These are phyloP conservation scores for Cantharis lateralis DNA, from an alignment of 2,888 invertebrate species.

Conservation along the genomic window DNA sequence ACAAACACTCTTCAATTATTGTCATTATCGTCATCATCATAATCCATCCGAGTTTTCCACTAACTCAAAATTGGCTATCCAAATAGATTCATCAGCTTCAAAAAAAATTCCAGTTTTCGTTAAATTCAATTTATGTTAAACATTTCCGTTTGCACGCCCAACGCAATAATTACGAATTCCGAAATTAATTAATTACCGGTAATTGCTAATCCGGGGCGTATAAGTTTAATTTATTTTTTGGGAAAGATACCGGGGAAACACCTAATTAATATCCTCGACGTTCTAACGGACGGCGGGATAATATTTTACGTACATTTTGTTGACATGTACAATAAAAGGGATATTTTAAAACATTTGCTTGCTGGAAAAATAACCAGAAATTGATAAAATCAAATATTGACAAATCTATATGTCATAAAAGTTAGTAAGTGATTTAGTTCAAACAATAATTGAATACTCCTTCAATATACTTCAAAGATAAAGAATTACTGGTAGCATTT, in stretches of 20 bases:
- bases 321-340: neutral
- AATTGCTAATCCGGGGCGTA: neutral
- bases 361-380: neutral
- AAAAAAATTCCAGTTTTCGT: neutral
- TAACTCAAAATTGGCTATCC: neutral
- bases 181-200: neutral
- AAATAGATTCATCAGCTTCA: neutral
- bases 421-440: neutral
- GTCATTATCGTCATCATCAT: neutral
- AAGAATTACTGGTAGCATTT: slow-evolving; percentile 17
- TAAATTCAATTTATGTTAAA: neutral
- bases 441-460: neutral
- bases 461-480: slow-evolving; percentile 5
- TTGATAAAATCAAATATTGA: neutral
- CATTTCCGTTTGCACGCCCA: neutral
- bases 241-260: neutral
- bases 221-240: neutral
- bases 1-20: neutral
- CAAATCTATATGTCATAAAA: neutral
- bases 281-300: neutral
- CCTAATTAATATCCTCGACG: neutral
- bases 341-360: neutral
- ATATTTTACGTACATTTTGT: neutral
- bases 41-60: neutral
- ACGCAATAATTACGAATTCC: neutral